A percentile compares a stretch with the other conserved stretches of the same genome.
Conservation (phyloP, 2,797 vertebrate genomes). For the Vultur gryphus region DNA sequence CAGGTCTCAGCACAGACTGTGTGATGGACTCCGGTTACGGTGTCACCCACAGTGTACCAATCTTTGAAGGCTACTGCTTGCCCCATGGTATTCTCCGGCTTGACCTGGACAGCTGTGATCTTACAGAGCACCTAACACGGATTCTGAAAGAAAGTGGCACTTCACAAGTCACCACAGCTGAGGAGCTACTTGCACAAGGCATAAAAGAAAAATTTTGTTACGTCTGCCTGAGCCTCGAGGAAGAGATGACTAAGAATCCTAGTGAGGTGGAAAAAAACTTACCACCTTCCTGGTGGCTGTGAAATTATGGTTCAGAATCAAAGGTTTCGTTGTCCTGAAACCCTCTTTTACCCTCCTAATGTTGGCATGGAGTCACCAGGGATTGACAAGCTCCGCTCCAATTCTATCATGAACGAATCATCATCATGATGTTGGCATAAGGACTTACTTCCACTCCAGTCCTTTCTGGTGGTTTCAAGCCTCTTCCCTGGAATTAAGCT, state of each 20-base stretch:
- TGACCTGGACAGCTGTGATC: slow-evolving; percentile 39
- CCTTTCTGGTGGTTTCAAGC: slow-evolving; percentile 59
- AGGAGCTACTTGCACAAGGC: slow-evolving; percentile 31
- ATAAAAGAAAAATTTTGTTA: slow-evolving; percentile 55
- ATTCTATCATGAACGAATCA: slow-evolving; percentile 38
- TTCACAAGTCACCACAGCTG: neutral
- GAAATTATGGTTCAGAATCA: slow-evolving; percentile 45
- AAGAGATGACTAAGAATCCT: slow-evolving; percentile 31
- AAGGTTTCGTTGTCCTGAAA: slow-evolving; percentile 61
- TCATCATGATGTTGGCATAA: slow-evolving; percentile 17
- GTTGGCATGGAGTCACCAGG: slow-evolving; percentile 41
- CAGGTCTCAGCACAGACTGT: slow-evolving; percentile 53
- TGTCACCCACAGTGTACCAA: slow-evolving; percentile 34
- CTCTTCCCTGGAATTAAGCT: slow-evolving; percentile 43
- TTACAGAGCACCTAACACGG: slow-evolving; percentile 28
- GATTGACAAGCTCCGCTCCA: slow-evolving; percentile 52
- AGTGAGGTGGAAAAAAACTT: slow-evolving; percentile 31
- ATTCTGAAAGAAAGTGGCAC: slow-evolving; percentile 27
- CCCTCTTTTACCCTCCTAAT: slow-evolving; percentile 35
- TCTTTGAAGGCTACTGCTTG: slow-evolving; percentile 64
- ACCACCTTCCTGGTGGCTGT: slow-evolving; percentile 56
- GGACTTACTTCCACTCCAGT: slow-evolving; percentile 51
- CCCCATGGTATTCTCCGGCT: slow-evolving; percentile 34
- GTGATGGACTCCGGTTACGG: slow-evolving; percentile 16
- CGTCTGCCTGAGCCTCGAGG: slow-evolving; percentile 27